Evolutionary conservation across 2,113 vertebrate species (phyloP), one percentile per base, ranked within the genome.

Genomic region (Nettapus auritus): DNA sequence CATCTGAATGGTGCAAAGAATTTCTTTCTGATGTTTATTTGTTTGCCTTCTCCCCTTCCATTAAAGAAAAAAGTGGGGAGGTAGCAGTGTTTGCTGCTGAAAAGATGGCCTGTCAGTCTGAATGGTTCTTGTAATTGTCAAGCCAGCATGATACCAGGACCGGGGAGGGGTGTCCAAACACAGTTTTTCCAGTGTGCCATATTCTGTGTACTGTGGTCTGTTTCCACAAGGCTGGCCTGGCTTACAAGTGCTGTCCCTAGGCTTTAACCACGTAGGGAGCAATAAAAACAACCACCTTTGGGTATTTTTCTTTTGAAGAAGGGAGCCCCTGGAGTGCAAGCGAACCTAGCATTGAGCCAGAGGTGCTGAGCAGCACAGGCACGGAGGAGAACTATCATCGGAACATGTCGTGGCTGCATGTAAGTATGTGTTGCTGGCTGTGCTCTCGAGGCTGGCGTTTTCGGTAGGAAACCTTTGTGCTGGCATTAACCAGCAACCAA

Each of bases 371-470:
- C 87, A 98, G 97, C 74, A 98, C 98, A 33, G 98, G 99, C 82
- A 81, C 96, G 0, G 99, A 99, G 96, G 99, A 99, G 81, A 99
- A 99, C 93, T 99, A 99, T 88, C 99, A 99, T 76, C 98, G 98
- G 77, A 99, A 99, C 97, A 99, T 99, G 99, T 99, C 99, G 0
- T 99, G 99, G 99, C 98, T 99, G 48, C 99, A 99, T 6, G 99
- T 99, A 97, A 96, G 99, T 98, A 97, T 63, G n/a, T 26, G 16
- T 40, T 11, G 3, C 74, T 38, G 7, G 53, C 31, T 34, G 44
- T 4, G 4, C 38, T 46, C 71, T 66, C 83, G 64, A 53, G 84
- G 68, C 40, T 64, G 36, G 25, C 60, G 31, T 85, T 93, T 89
- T 57, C 9, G 31, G 7, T 57, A 40, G 20, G 36, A 66, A 82